Base-by-base conservation (phyloP, 1,140 invertebrate species). In the Drosophila malerkotliana region DNA sequence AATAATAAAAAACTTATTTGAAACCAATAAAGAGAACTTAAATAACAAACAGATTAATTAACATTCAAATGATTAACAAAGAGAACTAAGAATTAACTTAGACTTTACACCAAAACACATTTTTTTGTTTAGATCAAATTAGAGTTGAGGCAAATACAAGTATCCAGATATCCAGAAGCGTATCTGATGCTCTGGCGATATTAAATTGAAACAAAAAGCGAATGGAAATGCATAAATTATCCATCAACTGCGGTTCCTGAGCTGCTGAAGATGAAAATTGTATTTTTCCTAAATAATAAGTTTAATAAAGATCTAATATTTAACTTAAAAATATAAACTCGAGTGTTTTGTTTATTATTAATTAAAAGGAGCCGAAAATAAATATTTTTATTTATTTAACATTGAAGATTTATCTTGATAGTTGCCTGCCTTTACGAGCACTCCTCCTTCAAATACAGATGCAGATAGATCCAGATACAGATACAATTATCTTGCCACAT, bases 301-400 rank as follows among this genome's bases (percentile, higher is more conserved):
- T 83, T 76, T 67, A 83, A 83, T 83, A 83, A 83, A 83, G 73
- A 76, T 72, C 80, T 76, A 79, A 79, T 84, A 62, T 76, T 67
- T 82, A 79, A 79, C 57, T 76, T 60, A 41, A 2, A 53, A 9
- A 28, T 39, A 54, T 21, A 14, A 14, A 41, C 9, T 21, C 0
- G 21, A 28, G 26, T 7, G 26, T 28, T 28, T 28, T 28, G 3
- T 21, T 21, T 21, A 21, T 21, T 21, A 21, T 21, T 28, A 28
- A 28, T 28, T 28, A 28, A 28, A 28, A 28, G 26, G 26, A 4
- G 5, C 26, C 1, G 5, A 6, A 28, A 28, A 28, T 7, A 28
- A 28, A 28, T 28, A 28, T 28, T 28, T 55, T 68, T 18, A 12
- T 12, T 68, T 3, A 21, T 24, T 49, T 28, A 34, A 62, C 39